These are phyloP conservation scores for Aplochiton taeniatus DNA, from an alignment of 2,797 vertebrate species.

Conservation along the genomic window DNA sequence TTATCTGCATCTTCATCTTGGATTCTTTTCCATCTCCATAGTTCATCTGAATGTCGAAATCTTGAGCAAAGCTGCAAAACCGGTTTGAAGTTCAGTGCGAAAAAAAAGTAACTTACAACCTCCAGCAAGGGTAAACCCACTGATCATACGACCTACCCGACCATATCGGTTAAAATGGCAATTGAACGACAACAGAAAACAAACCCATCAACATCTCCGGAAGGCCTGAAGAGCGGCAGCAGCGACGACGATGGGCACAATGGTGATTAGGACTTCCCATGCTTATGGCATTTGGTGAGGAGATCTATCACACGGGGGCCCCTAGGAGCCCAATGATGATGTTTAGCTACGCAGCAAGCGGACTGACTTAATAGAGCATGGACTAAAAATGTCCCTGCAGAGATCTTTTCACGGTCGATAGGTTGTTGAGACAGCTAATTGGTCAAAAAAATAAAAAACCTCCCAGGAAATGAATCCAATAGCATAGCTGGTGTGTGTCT, in stretches of 20 bases:
- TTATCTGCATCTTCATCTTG: too few species aligned
- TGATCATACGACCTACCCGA: constrained; percentile 47
- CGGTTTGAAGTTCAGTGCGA: constrained; percentile 54
- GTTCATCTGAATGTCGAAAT: background rate
- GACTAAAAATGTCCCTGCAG: constrained; percentile 68
- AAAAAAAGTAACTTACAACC: constrained; percentile 21
- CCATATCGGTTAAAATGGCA: constrained; percentile 39
- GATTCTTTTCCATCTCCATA: too few species aligned
- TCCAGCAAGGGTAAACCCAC: constrained; percentile 30
- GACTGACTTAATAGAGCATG: constrained; percentile 70
- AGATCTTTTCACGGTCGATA: constrained; percentile 68
- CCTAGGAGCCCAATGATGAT: constrained; percentile 59
- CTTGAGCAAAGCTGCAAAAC: constrained; percentile 49
- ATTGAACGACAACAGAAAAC: constrained; percentile 1
- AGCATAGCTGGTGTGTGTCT: constrained; percentile 44
- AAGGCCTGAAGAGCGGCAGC: constrained; percentile 34
- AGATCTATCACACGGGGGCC: constrained; percentile 57
- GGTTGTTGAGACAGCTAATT: constrained; percentile 72
- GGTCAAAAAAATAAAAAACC: constrained; percentile 72
- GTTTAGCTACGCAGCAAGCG: constrained; percentile 63
- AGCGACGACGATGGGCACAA: constrained; percentile 40
- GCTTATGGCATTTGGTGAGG: constrained; percentile 52
- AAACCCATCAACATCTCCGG: constrained; percentile 3
- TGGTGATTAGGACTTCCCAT: constrained; percentile 56
- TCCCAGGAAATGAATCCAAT: constrained; percentile 60